A percentile compares a stretch with the other conserved stretches of the same genome.
Conservation (phyloP, 2,113 vertebrate species). For the Actenoides hombroni region DNA sequence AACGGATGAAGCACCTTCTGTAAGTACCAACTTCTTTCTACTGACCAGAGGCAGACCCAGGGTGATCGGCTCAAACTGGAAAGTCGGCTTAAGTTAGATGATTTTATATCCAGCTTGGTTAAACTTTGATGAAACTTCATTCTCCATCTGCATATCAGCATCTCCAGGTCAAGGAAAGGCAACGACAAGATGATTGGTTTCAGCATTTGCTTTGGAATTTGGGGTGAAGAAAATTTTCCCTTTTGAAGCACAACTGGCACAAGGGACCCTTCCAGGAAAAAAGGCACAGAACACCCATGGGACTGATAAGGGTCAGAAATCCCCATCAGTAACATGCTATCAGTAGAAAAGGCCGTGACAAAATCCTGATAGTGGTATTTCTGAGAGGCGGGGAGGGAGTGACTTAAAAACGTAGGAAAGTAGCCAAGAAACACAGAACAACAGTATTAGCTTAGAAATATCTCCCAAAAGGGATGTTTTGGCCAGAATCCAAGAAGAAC, state of each 20-base stretch:
- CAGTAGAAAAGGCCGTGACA: not conserved
- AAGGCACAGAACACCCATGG: not conserved
- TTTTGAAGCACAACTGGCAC: not conserved
- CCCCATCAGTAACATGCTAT: not conserved
- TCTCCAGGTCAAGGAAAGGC: not conserved
- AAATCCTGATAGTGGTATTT: not conserved
- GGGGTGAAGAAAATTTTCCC: not conserved
- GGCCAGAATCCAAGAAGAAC: not conserved
- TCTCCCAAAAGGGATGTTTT: not conserved
- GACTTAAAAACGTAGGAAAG: not conserved
- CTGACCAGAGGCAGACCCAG: not conserved
- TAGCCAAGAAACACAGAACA: not conserved
- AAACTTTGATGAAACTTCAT: not conserved
- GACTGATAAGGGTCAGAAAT: constrained; percentile 5
- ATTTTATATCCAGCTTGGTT: not conserved
- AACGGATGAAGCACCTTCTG: not conserved
- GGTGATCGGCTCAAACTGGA: not conserved
- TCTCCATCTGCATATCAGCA: not conserved
- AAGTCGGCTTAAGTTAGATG: not conserved
- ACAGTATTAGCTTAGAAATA: not conserved
- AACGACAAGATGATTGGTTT: not conserved
- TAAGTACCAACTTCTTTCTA: not conserved
- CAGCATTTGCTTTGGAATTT: not conserved
- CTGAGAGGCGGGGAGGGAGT: not conserved
- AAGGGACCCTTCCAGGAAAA: not conserved